Conservation (phyloP, 2,888 invertebrate genomes). For the Xanthorhoe spadicearia region DNA sequence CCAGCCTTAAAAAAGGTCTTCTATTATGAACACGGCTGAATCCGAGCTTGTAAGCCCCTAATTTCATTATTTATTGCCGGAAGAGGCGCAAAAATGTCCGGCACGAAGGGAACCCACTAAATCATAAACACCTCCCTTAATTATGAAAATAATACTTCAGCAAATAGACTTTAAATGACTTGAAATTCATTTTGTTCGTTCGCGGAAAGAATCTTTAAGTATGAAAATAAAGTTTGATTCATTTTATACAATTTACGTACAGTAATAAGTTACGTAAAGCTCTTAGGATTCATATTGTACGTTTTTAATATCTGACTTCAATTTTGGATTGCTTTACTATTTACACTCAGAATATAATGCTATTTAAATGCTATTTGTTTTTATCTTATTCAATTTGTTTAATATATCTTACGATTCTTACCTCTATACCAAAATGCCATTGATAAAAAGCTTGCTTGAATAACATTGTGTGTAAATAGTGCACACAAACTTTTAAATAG, state of each 20-base stretch:
- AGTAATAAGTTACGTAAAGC: background rate
- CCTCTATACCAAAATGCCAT: too few relatives aligned
- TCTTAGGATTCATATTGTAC: background rate
- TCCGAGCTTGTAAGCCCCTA: slow-evolving; percentile 52
- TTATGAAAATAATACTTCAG: slow-evolving; percentile 72
- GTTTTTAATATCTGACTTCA: too few relatives aligned
- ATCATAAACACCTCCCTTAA: slow-evolving; percentile 66
- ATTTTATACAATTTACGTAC: slow-evolving; percentile 11
- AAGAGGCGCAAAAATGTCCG: slow-evolving; percentile 63
- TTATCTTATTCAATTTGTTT: too few relatives aligned
- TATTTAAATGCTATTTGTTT: too few relatives aligned
- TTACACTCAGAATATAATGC: too few relatives aligned
- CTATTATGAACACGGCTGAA: slow-evolving; percentile 31
- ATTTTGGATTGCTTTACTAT: too few relatives aligned
- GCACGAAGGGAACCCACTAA: slow-evolving; percentile 55
- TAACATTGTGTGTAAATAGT: too few relatives aligned
- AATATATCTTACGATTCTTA: too few relatives aligned
- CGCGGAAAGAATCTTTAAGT: slow-evolving; percentile 59
- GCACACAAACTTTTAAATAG: too few relatives aligned
- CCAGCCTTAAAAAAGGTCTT: slow-evolving; percentile 18
- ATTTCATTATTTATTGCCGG: slow-evolving; percentile 69
- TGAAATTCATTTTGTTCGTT: slow-evolving; percentile 48
- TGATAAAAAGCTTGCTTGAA: too few relatives aligned
- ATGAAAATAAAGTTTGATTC: slow-evolving; percentile 24
- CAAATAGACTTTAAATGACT: slow-evolving; percentile 61